Percentiles rank a stretch among this genome's conserved stretches.
These are phyloP conservation scores for Erinaceus europaeus DNA, from an alignment of 2,113 vertebrate species.

Conservation along the genomic window DNA sequence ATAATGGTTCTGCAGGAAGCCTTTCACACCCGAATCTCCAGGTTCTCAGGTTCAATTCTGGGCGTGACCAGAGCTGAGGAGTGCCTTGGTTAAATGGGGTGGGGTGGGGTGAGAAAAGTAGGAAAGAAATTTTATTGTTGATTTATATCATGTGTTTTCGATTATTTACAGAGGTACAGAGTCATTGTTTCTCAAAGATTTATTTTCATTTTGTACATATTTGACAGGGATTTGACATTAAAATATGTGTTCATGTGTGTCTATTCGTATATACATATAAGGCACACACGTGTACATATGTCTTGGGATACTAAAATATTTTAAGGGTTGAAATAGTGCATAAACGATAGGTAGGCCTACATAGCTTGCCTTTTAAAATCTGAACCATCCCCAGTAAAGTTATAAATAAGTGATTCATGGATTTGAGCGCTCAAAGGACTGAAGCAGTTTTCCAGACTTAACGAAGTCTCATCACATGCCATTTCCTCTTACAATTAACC, in stretches of 20 bases:
- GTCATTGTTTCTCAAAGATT: slow-evolving; percentile 20
- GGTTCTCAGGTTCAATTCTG: too few relatives aligned
- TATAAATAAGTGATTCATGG: too few relatives aligned
- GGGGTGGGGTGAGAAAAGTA: too few relatives aligned
- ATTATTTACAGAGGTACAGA: background rate
- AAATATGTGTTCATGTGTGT: background rate
- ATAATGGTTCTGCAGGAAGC: too few relatives aligned
- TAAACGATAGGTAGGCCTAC: background rate
- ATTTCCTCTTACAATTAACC: too few relatives aligned
- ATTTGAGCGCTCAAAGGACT: too few relatives aligned
- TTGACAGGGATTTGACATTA: background rate
- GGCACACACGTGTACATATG: background rate
- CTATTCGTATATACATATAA: background rate
- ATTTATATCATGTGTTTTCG: slow-evolving; percentile 32
- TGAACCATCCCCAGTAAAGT: too few relatives aligned
- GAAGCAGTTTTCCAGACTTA: too few relatives aligned
- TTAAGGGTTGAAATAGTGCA: slow-evolving; percentile 2
- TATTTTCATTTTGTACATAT: slow-evolving; percentile 1
- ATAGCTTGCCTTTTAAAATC: background rate
- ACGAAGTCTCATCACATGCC: too few relatives aligned
- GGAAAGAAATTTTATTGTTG: slow-evolving; percentile 21
- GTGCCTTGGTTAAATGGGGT: too few relatives aligned
- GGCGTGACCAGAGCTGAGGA: too few relatives aligned
- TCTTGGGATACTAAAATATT: background rate
- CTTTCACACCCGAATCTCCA: too few relatives aligned